Evolutionary conservation across 2,797 vertebrate genomes (phyloP).

Genomic region (Scarus forsteni): DNA sequence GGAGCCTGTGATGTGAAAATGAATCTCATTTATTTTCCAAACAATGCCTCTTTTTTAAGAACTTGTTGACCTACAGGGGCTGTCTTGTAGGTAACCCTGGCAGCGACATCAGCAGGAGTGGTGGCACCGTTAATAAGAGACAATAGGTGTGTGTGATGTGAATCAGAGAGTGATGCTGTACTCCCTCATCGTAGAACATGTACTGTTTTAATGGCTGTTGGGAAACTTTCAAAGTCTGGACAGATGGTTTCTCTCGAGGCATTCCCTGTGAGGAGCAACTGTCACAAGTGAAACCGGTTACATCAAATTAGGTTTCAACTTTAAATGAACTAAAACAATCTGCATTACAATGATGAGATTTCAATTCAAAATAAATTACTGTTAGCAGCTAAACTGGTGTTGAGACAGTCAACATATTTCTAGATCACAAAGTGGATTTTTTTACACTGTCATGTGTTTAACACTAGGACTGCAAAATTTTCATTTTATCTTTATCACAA

Average conservation of each 20-base stretch:
- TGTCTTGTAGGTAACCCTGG: slow-evolving; percentile 48
- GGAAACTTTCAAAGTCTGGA: slow-evolving; percentile 47
- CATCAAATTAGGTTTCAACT: slow-evolving; percentile 54
- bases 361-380: no score
- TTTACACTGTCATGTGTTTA: no score
- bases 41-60: slow-evolving; percentile 46
- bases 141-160: slow-evolving; percentile 63
- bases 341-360: slow-evolving; percentile 17
- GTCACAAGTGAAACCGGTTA: slow-evolving; percentile 66
- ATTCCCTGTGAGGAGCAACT: slow-evolving; percentile 63
- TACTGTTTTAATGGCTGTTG: slow-evolving; percentile 71
- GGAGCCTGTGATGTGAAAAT: slow-evolving; percentile 38
- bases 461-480: no score
- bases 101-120: slow-evolving; percentile 48
- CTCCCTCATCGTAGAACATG: slow-evolving; percentile 40
- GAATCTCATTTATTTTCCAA: slow-evolving; percentile 51
- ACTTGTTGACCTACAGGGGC: slow-evolving; percentile 41
- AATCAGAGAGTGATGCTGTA: slow-evolving; percentile 52
- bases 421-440: no score
- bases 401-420: no score
- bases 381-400: no score
- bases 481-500: no score
- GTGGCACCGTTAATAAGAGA: slow-evolving; percentile 72
- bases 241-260: slow-evolving; percentile 76
- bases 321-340: slow-evolving; percentile 14